Conservation (phyloP, 1,140 invertebrate species). For the Neodiprion pinetum region DNA sequence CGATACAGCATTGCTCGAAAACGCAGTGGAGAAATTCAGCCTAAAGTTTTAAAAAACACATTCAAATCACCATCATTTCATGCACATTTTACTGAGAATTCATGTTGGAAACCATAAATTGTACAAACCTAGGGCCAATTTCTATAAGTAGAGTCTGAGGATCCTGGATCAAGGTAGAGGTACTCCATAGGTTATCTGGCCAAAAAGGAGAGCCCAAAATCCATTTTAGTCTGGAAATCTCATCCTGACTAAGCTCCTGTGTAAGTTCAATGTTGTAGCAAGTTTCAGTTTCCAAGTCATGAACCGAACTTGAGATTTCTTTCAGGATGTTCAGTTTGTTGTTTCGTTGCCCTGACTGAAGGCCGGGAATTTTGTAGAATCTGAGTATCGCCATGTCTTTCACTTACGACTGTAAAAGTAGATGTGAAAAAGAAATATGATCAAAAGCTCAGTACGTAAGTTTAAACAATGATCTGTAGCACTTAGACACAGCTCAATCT, state of each 20-base stretch:
- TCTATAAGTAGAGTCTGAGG: constrained; percentile 68
- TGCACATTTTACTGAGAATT: constrained; percentile 11
- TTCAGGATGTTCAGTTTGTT: constrained; percentile 40
- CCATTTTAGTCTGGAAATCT: constrained; percentile 73
- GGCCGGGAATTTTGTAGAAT: constrained; percentile 48
- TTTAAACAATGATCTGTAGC: not conserved
- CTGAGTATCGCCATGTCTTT: constrained; percentile 45
- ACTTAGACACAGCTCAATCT: not conserved
- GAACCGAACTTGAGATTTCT: constrained; percentile 44
- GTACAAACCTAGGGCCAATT: constrained; percentile 77
- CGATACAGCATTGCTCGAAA: constrained; percentile 94
- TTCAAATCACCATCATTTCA: constrained; percentile 24
- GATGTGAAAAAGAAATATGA: not conserved
- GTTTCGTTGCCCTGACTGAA: constrained; percentile 40
- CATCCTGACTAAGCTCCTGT: constrained; percentile 59
- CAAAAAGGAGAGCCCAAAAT: constrained; percentile 73
- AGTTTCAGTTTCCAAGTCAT: constrained; percentile 71
- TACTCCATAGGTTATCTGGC: constrained; percentile 60
- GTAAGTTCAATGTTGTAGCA: constrained; percentile 78
- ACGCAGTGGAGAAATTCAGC: constrained; percentile 92
- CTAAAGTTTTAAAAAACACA: constrained; percentile 60
- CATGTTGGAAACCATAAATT: constrained; percentile 18
- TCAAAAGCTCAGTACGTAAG: not conserved
- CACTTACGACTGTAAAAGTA: not conserved
- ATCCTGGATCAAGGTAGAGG: constrained; percentile 55